Conservation (phyloP, 2,888 invertebrate genomes). For the Drosophila mercatorum region DNA sequence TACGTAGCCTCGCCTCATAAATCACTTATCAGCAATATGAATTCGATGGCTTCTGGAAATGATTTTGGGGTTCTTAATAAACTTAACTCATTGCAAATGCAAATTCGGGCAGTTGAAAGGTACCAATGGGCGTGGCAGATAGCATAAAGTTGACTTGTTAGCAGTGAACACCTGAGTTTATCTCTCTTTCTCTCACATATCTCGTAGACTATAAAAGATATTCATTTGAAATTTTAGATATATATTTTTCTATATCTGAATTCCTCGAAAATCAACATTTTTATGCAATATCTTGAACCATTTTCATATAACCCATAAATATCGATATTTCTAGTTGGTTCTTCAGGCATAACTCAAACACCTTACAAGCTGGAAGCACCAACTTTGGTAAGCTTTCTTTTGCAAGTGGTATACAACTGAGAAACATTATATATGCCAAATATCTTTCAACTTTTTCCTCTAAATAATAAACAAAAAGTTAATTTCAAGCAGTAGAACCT, state of each 20-base stretch:
- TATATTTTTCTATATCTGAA: not conserved
- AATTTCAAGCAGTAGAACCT: rapidly evolving
- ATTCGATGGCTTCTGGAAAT: not conserved
- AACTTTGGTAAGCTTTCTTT: not conserved
- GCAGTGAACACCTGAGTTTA: no score
- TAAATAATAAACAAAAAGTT: not conserved
- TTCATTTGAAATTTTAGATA: rapidly evolving
- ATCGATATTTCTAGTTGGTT: not conserved
- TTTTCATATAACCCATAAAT: not conserved
- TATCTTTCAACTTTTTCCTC: not conserved
- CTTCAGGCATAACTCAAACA: not conserved
- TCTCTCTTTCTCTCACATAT: not conserved
- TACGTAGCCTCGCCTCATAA: not conserved
- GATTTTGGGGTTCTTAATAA: slow-evolving; percentile 42
- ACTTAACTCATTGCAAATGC: not conserved
- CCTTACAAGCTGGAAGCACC: not conserved
- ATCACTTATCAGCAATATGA: slow-evolving; percentile 13
- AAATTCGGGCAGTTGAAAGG: no score
- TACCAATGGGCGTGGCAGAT: no score
- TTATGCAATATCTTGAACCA: no score
- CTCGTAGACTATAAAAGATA: not conserved
- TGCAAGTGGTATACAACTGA: not conserved
- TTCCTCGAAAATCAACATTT: not conserved
- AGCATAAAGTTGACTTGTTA: no score
- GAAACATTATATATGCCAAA: not conserved